Conservation (phyloP, 2,113 vertebrate genomes). For the Triplophysa rosa region DNA sequence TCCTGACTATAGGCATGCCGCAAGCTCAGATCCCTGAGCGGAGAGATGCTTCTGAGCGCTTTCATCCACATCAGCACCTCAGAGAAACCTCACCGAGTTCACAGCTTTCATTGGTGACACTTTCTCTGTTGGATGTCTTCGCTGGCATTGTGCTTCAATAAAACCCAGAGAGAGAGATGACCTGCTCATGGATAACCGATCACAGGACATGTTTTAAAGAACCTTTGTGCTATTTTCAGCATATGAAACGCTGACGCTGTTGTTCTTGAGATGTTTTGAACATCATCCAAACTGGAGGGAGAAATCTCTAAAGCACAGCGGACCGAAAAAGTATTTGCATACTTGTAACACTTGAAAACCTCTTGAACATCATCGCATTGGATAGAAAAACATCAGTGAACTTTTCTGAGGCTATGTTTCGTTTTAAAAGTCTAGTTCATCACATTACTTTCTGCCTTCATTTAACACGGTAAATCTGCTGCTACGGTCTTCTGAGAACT, state of each 20-base stretch:
- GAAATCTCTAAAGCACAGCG: slow-evolving; percentile 11
- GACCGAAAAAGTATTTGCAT: background rate
- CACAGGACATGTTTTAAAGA: slow-evolving; percentile 33
- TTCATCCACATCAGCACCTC: slow-evolving; percentile 47
- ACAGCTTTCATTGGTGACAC: slow-evolving; percentile 54
- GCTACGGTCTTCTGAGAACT: too few species aligned
- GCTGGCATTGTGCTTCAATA: background rate
- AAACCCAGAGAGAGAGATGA: background rate
- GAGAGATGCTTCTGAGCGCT: slow-evolving; percentile 47
- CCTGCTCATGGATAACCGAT: slow-evolving; percentile 36
- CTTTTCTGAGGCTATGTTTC: too few species aligned
- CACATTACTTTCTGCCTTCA: too few species aligned
- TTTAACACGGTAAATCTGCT: too few species aligned
- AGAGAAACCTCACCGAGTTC: slow-evolving; percentile 49
- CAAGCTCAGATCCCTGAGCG: slow-evolving; percentile 64
- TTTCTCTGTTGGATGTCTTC: slow-evolving; percentile 14
- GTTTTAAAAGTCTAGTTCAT: too few species aligned
- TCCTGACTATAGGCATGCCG: slow-evolving; percentile 73
- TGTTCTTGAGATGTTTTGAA: slow-evolving; percentile 29
- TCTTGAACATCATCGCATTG: background rate
- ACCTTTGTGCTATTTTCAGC: slow-evolving; percentile 43
- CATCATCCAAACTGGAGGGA: background rate
- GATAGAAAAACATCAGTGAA: background rate
- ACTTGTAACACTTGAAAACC: slow-evolving; percentile 7
- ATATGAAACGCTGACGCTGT: slow-evolving; percentile 39